Percentiles rank a stretch among this genome's conserved stretches.
Evolutionary conservation across 1,140 invertebrate genomes (phyloP).

Genomic region (Bombus haemorrhoidalis): DNA sequence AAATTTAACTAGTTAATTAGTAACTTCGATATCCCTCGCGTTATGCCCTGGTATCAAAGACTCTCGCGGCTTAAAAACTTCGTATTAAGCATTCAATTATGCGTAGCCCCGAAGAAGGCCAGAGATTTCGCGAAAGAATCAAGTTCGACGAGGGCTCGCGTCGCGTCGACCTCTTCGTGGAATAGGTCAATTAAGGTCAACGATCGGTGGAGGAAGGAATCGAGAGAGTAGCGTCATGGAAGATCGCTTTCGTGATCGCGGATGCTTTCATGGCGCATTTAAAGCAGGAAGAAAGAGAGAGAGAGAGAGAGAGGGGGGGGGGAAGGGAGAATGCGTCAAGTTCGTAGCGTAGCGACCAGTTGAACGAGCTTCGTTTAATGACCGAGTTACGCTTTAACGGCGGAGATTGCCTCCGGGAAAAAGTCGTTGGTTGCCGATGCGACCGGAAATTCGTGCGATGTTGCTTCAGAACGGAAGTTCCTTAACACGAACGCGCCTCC

Average conservation of each 20-base stretch:
- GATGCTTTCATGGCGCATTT: slow-evolving; percentile 41
- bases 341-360: not conserved
- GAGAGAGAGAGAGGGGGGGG: not conserved
- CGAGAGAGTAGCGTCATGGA: not conserved
- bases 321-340: not conserved
- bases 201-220: not conserved
- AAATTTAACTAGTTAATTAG: slow-evolving; percentile 26
- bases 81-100: slow-evolving; percentile 27
- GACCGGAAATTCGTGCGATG: slow-evolving; percentile 42
- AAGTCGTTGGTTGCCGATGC: slow-evolving; percentile 35
- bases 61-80: not conserved
- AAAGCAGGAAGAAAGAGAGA: not conserved
- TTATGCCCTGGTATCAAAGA: not conserved
- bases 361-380: slow-evolving; percentile 49
- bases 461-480: not conserved
- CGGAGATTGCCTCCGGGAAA: slow-evolving; percentile 28
- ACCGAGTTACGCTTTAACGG: slow-evolving; percentile 56
- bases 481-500: too few species aligned
- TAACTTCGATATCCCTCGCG: not conserved
- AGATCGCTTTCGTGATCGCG: slow-evolving; percentile 26
- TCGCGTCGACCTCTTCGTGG: not conserved
- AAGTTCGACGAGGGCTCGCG: not conserved
- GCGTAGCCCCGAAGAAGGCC: not conserved
- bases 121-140: not conserved
- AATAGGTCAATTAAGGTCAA: slow-evolving; percentile 35